These are phyloP conservation scores for Bombus polaris DNA, from an alignment of 1,140 invertebrate species.

Conservation along the genomic window DNA sequence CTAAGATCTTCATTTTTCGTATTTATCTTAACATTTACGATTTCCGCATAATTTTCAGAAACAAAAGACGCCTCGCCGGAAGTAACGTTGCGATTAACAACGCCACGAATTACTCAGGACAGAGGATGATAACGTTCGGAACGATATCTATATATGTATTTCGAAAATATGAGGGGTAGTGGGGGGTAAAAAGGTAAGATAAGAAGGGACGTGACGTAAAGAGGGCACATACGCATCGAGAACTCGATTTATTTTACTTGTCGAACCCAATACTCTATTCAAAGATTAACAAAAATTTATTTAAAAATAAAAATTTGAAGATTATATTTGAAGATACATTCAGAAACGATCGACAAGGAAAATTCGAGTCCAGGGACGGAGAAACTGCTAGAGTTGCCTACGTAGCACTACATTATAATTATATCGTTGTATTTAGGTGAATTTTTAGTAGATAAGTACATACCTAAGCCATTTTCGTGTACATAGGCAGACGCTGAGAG, in stretches of 20 bases:
- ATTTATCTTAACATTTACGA: too few relatives aligned
- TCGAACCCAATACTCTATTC: background rate
- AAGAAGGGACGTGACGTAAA: conserved; percentile 58
- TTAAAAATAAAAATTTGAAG: too few relatives aligned
- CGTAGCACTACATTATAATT: conserved; percentile 76
- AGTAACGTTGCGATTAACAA: conserved; percentile 69
- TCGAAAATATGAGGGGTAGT: conserved; percentile 73
- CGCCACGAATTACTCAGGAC: conserved; percentile 73
- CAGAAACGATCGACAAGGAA: conserved; percentile 44
- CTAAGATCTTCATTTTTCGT: too few relatives aligned
- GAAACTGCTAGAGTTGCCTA: conserved; percentile 76
- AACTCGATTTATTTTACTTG: conserved; percentile 48
- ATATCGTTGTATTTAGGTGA: conserved; percentile 58
- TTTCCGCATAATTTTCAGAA: background rate
- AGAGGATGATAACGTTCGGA: conserved; percentile 72
- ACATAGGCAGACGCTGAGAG: conserved; percentile 58
- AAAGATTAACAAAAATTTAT: background rate
- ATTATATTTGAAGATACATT: too few relatives aligned
- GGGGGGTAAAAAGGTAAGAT: conserved; percentile 49
- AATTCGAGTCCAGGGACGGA: conserved; percentile 62
- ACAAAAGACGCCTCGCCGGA: conserved; percentile 66
- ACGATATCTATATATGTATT: conserved; percentile 76
- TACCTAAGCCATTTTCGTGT: conserved; percentile 57
- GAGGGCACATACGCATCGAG: conserved; percentile 73
- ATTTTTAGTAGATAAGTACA: conserved; percentile 58